phyloP scores from a whole-genome alignment of 2,888 invertebrate genomes.

The Dynastes tityus region DNA sequence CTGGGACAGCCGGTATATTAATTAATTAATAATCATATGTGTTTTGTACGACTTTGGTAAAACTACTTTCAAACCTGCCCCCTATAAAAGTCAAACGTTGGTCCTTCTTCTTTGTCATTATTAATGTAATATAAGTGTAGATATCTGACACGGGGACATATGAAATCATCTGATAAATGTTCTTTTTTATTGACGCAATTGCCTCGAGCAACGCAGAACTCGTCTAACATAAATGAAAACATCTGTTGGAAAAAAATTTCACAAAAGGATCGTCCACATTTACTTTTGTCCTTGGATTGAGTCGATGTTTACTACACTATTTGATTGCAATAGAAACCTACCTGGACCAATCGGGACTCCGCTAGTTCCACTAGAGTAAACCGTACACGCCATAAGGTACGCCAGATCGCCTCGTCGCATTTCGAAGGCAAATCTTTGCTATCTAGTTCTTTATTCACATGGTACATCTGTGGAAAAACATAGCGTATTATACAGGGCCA shows the following conservation, averaged over 20 bases:
- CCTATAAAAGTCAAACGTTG: neutral
- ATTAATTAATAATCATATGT: neutral
- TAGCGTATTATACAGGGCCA: no score
- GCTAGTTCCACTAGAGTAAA: neutral
- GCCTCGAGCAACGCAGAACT: neutral
- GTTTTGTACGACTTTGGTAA: neutral
- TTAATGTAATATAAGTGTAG: neutral
- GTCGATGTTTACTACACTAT: neutral
- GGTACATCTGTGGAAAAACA: no score
- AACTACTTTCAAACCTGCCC: slow-evolving; percentile 8
- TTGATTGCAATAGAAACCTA: slow-evolving; percentile 16
- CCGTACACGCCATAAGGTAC: slow-evolving; percentile 1
- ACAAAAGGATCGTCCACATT: slow-evolving; percentile 29
- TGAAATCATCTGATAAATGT: slow-evolving; percentile 19
- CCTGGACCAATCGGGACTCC: slow-evolving; percentile 1
- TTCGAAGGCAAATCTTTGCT: neutral
- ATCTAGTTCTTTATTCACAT: no score
- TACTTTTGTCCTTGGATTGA: slow-evolving; percentile 19
- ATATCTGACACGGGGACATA: slow-evolving; percentile 16
- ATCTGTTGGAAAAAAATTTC: slow-evolving; percentile 31
- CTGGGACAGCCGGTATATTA: no score
- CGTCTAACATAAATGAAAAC: slow-evolving; percentile 27
- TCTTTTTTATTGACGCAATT: slow-evolving; percentile 24
- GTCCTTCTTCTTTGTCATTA: neutral
- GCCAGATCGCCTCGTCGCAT: neutral